Conservation (phyloP, 2,797 vertebrate species). For the Lepus oiostolus region DNA sequence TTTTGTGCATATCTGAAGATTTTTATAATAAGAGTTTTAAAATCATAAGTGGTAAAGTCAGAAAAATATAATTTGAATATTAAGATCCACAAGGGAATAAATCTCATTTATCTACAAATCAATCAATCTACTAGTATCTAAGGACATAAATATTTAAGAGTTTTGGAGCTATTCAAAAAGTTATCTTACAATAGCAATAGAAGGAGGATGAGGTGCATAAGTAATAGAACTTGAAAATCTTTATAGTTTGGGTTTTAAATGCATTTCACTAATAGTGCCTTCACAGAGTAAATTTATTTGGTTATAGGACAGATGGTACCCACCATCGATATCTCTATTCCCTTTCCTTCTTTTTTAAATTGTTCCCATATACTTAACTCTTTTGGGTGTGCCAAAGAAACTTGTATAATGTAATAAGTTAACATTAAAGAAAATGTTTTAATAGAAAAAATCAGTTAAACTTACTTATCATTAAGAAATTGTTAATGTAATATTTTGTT, state of each 20-base stretch:
- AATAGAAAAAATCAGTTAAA: conserved; percentile 20
- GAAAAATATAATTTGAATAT: background rate
- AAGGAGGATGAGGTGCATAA: background rate
- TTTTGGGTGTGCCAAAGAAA: background rate
- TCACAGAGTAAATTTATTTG: background rate
- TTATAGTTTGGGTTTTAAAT: background rate
- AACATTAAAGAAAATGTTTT: conserved; percentile 16
- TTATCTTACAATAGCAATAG: background rate
- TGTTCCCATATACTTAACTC: background rate
- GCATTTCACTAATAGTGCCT: background rate
- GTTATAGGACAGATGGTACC: background rate
- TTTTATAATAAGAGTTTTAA: conserved; percentile 17
- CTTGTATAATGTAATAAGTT: background rate
- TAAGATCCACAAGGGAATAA: conserved; percentile 43
- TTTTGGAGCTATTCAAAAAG: background rate
- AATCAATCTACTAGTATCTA: conserved; percentile 1
- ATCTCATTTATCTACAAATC: conserved; percentile 39
- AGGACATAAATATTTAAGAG: background rate
- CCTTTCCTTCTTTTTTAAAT: background rate
- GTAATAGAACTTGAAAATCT: background rate
- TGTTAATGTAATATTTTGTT: background rate
- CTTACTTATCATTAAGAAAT: background rate
- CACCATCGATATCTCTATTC: background rate
- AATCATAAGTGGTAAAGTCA: conserved; percentile 56
- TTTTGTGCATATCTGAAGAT: conserved; percentile 27